These are phyloP conservation scores for Ormia ochracea DNA, from an alignment of 2,888 invertebrate genomes.

Conservation along the genomic window DNA sequence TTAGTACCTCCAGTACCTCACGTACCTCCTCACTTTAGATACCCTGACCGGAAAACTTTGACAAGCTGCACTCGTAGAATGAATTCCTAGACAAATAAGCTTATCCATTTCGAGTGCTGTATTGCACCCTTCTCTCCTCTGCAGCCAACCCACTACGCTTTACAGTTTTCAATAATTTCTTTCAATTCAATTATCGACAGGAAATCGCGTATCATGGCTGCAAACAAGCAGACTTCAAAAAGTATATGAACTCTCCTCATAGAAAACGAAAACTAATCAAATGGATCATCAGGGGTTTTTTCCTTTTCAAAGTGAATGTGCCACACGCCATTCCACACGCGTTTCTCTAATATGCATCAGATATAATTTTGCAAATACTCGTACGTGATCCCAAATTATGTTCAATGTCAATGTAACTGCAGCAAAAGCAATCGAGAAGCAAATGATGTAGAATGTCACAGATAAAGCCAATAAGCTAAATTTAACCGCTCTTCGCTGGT, in stretches of 20 bases:
- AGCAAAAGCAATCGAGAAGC: constrained; percentile 14
- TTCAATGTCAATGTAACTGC: not conserved
- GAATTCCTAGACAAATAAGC: too few species aligned
- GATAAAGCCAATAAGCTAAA: constrained; percentile 56
- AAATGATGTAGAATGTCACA: constrained; percentile 58
- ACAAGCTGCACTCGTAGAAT: too few species aligned
- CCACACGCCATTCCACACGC: constrained; percentile 75
- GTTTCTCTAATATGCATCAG: constrained; percentile 57
- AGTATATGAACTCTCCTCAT: not conserved
- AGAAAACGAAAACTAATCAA: constrained; percentile 51
- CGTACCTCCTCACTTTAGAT: too few species aligned
- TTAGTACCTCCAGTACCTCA: too few species aligned
- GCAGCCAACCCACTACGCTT: too few species aligned
- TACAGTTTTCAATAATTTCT: too few species aligned
- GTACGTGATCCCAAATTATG: constrained; percentile 35
- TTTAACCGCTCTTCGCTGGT: constrained; percentile 5
- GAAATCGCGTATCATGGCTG: too few species aligned
- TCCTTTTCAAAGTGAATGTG: constrained; percentile 70
- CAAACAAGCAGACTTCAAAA: not conserved
- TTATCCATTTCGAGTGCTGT: too few species aligned
- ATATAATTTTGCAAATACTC: constrained; percentile 13
- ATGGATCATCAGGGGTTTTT: constrained; percentile 66
- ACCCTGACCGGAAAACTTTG: too few species aligned
- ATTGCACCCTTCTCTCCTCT: too few species aligned
- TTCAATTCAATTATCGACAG: too few species aligned